Evolutionary conservation across 2,113 vertebrate species (phyloP).

Genomic region (Carassius carassius): DNA sequence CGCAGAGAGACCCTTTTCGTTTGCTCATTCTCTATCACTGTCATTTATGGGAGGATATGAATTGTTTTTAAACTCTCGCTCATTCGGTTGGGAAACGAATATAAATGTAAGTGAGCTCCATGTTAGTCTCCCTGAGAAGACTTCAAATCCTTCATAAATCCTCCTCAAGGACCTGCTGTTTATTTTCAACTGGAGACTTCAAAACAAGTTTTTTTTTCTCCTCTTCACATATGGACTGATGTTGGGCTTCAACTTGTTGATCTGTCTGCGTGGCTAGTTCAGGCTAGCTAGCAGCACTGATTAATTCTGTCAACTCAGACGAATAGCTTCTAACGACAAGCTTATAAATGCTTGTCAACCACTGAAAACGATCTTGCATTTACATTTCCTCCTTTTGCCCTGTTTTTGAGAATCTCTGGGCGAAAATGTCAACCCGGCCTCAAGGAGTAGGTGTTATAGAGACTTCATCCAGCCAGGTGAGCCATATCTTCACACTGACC

Average conservation of each 20-base stretch:
- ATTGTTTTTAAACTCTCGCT: background rate
- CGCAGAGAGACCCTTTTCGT: background rate
- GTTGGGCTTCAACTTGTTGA: slow-evolving; percentile 79
- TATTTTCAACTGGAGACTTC: slow-evolving; percentile 19
- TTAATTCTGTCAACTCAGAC: background rate
- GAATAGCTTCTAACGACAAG: background rate
- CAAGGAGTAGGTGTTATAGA: slow-evolving; percentile 78
- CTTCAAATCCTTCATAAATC: background rate
- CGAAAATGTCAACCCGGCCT: slow-evolving; percentile 76
- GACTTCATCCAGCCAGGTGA: slow-evolving; percentile 77
- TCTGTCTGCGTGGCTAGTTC: slow-evolving; percentile 68
- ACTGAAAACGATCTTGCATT: slow-evolving; percentile 58
- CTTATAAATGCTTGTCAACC: slow-evolving; percentile 69
- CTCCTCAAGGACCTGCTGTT: slow-evolving; percentile 2
- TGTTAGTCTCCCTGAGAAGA: background rate
- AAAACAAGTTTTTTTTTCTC: slow-evolving; percentile 13
- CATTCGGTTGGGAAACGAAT: background rate
- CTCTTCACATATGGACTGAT: slow-evolving; percentile 48
- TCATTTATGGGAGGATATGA: background rate
- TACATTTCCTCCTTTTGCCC: slow-evolving; percentile 29
- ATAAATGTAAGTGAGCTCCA: background rate
- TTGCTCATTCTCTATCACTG: background rate
- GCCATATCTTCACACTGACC: slow-evolving; percentile 29
- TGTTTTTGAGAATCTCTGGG: slow-evolving; percentile 58
- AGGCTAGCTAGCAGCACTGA: slow-evolving; percentile 64